Conservation (phyloP, 2,797 vertebrate genomes). For the Pseudochirops cupreus region DNA sequence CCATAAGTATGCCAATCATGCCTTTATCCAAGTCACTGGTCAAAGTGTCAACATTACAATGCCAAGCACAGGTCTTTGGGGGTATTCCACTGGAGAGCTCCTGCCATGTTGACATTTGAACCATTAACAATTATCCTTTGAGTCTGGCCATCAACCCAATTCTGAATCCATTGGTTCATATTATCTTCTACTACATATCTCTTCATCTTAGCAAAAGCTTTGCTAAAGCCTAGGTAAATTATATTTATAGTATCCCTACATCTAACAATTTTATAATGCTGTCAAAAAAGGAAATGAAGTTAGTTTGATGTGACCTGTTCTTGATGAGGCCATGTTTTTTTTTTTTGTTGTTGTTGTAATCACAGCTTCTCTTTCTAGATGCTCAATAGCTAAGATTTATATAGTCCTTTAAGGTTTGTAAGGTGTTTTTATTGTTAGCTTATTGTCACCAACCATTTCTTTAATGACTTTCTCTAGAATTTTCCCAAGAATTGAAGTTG, state of each 20-base stretch:
- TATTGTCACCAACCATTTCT: background rate
- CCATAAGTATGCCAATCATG: background rate
- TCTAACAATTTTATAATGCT: background rate
- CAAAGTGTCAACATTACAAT: background rate
- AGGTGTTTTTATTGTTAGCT: background rate
- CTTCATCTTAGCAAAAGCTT: background rate
- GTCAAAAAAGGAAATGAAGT: background rate
- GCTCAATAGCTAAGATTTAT: background rate
- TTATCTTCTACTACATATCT: background rate
- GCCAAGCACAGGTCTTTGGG: background rate
- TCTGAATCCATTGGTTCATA: background rate
- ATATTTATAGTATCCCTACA: background rate
- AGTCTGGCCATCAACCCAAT: background rate
- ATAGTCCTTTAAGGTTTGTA: background rate
- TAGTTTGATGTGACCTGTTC: background rate
- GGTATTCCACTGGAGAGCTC: background rate
- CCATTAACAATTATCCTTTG: background rate
- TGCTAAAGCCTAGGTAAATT: background rate
- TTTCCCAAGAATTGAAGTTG: background rate
- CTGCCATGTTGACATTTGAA: background rate
- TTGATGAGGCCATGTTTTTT: background rate
- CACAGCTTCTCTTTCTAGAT: background rate
- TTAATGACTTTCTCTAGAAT: background rate
- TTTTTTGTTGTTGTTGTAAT: background rate
- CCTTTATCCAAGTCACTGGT: background rate